These are phyloP conservation scores for Conomelus anceps DNA, from an alignment of 2,888 invertebrate genomes.

Conservation along the genomic window DNA sequence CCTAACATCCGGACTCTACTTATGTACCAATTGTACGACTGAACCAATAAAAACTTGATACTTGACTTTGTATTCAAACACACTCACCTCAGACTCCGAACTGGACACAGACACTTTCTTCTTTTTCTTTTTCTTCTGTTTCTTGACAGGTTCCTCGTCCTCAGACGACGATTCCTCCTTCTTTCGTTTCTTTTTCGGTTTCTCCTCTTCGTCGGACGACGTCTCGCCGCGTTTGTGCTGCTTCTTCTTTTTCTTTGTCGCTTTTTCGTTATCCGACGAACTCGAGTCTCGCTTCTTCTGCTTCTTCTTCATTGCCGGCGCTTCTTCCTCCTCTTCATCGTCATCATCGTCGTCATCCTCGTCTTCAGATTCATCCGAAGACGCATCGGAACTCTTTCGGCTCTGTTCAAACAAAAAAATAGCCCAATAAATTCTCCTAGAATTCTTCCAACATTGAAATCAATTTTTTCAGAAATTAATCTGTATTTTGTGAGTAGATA, in stretches of 20 bases:
- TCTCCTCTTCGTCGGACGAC: conserved; percentile 39
- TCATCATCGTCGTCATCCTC: conserved; percentile 46
- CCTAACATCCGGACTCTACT: too few relatives aligned
- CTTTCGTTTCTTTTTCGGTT: conserved; percentile 31
- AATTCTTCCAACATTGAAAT: not conserved
- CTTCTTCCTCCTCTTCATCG: conserved; percentile 47
- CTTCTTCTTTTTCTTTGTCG: conserved; percentile 27
- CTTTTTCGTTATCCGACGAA: conserved; percentile 29
- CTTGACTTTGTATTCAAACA: too few relatives aligned
- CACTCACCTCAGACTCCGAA: conserved; percentile 48
- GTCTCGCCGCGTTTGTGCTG: conserved; percentile 23
- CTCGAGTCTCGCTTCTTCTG: conserved; percentile 32
- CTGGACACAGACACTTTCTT: conserved; percentile 49
- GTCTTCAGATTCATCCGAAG: conserved; percentile 46
- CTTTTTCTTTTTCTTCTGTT: conserved; percentile 36
- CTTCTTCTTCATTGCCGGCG: conserved; percentile 40
- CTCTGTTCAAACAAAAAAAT: not conserved
- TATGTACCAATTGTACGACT: too few relatives aligned
- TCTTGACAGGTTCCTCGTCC: conserved; percentile 31
- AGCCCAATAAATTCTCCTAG: not conserved
- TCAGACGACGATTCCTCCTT: conserved; percentile 34
- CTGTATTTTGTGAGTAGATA: too few relatives aligned
- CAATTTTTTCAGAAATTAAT: too few relatives aligned
- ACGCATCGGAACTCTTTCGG: conserved; percentile 19
- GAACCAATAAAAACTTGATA: too few relatives aligned